phyloP scores from a whole-genome alignment of 2,888 invertebrate species.

The Meliscaeva auricollis region DNA sequence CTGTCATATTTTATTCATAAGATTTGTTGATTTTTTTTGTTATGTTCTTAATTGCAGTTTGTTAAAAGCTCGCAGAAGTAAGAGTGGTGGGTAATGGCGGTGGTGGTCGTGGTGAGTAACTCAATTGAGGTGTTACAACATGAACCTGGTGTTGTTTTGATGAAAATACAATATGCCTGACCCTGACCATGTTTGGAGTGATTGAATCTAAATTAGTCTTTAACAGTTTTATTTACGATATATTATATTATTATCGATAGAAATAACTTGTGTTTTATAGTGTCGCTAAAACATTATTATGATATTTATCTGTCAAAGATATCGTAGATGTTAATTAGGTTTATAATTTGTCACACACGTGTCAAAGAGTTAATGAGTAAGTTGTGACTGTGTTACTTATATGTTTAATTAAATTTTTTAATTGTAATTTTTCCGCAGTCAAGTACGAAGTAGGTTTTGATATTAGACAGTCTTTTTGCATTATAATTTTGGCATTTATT shows the following conservation, averaged over 20 bases:
- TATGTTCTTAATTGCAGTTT: conserved; percentile 57
- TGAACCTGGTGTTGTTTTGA: conserved; percentile 39
- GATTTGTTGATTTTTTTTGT: conserved; percentile 31
- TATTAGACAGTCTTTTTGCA: too few relatives aligned
- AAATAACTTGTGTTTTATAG: conserved; percentile 51
- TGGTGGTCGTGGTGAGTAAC: conserved; percentile 55
- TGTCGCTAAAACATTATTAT: conserved; percentile 60
- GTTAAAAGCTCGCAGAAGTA: conserved; percentile 33
- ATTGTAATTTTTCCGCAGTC: too few relatives aligned
- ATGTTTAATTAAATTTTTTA: too few relatives aligned
- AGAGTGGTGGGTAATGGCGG: conserved; percentile 20
- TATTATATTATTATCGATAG: conserved; percentile 15
- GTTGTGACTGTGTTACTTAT: not conserved
- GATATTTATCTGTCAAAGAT: conserved; percentile 50
- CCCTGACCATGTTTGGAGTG: conserved; percentile 62
- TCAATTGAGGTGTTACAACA: conserved; percentile 62
- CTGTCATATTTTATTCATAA: conserved; percentile 73
- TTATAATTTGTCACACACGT: conserved; percentile 14
- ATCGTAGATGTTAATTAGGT: conserved; percentile 57
- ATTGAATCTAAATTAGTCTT: conserved; percentile 37
- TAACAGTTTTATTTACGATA: not conserved
- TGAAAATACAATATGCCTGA: conserved; percentile 6
- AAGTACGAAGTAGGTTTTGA: too few relatives aligned
- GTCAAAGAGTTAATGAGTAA: not conserved
- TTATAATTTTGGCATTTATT: too few relatives aligned